These are phyloP conservation scores for Clitarchus hookeri DNA, from an alignment of 2,888 invertebrate species.

Conservation along the genomic window DNA sequence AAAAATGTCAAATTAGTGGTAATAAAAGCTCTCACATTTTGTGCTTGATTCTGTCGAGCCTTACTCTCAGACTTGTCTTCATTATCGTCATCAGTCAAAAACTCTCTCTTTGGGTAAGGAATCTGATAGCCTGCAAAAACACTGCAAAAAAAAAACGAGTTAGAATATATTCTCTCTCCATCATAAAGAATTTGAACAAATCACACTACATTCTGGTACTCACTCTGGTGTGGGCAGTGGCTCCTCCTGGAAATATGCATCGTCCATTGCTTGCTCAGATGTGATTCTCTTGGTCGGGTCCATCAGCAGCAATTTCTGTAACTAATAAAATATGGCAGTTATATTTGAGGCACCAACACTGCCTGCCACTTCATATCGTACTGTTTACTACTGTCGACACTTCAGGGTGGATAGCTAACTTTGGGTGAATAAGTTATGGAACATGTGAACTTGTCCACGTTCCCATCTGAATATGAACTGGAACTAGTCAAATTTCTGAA, in stretches of 20 bases:
- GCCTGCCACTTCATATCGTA: too few relatives aligned
- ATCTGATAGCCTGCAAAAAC: constrained; percentile 94
- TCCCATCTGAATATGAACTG: too few relatives aligned
- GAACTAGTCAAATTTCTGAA: too few relatives aligned
- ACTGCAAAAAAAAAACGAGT: constrained; percentile 55
- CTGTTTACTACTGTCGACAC: too few relatives aligned
- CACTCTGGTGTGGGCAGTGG: constrained; percentile 87
- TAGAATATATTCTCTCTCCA: background rate
- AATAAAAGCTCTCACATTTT: constrained; percentile 53
- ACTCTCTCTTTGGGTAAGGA: constrained; percentile 97
- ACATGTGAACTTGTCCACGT: too few relatives aligned
- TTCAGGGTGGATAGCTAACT: too few relatives aligned
- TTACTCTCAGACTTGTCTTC: constrained; percentile 91
- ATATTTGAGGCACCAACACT: too few relatives aligned
- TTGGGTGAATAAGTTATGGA: too few relatives aligned
- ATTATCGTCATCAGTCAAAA: constrained; percentile 95
- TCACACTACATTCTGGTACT: constrained; percentile 46
- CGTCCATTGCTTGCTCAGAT: constrained; percentile 97
- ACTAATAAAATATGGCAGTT: constrained; percentile 50
- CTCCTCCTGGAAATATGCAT: constrained; percentile 94
- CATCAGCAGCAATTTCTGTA: constrained; percentile 90
- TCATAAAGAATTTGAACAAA: background rate
- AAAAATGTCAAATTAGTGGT: too few relatives aligned
- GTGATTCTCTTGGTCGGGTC: constrained; percentile 97
- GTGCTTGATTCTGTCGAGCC: constrained; percentile 70